Base-by-base conservation (phyloP, 2,888 invertebrate genomes). In the Neuroscelio doddi region DNA sequence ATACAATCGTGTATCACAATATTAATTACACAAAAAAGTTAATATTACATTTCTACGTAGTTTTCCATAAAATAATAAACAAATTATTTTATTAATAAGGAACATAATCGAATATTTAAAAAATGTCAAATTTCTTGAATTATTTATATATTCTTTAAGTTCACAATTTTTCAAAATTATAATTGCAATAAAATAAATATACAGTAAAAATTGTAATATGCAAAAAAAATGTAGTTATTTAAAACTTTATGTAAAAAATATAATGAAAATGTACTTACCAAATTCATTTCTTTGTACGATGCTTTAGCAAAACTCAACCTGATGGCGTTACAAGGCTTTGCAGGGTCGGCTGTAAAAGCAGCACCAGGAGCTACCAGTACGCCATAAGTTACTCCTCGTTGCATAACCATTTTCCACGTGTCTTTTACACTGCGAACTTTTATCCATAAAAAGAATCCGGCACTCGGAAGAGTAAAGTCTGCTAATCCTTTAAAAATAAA, bases 391-490 rank as follows among this genome's bases (percentile, higher is more conserved):
- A 91, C 81, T 0, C 92, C 93, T 46, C 90, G 88, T 47, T 89
- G 87, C 85, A 89, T 88, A 9, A 93, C 89, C 90, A 94, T 89
- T 55, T 90, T 88, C 81, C 90, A 90, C 1, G 93, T 91, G 77
- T 94, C 93, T 1, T 87, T 85, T 0, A 94, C 87, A 0, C 88
- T 90, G 1, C 85, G 85, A 0, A 93, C 89, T 73, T 89, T 88
- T 45, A 93, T 85, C 94, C 94, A 94, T 30, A 93, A 86, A 83
- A 93, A 94, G 87, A 94, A 90, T 0, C 94, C 94, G 1, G 91
- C 93, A 1, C 85, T 81, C 0, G 94, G 94, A 16, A 87, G 78
- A 0, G 84, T 77, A 89, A 92, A 93, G 56, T 90, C 90, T 1
- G 89, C 90, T 1, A 92, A 79, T 42, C 89, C 90, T 86, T 80